Evolutionary conservation across 2,797 vertebrate genomes (phyloP), one percentile per base, ranked within the genome.

Genomic region (Notoglanidium macrostoma): DNA sequence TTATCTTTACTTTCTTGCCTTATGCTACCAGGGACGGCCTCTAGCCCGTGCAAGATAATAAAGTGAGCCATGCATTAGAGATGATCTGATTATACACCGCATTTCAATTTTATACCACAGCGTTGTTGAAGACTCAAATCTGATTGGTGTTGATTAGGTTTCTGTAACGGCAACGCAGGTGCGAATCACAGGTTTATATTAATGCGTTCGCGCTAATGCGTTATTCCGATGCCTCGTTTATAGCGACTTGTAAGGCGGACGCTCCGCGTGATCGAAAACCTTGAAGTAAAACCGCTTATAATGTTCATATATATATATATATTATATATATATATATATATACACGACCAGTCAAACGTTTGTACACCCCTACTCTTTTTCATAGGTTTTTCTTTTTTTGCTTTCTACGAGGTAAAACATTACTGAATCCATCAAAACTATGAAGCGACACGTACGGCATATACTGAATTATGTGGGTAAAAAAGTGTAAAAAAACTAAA

Each of bases 21-120:
- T 17, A 23, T 55, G 19, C 82, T 67, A 49, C 3, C 15, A 63
- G 40, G 26, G 21, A 61, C 40, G 15, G 32, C 76, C 59, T 51
- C 61, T 77, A 19, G 57, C 59, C 26, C 73, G 49, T 85, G 84
- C 73, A 40, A 59, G 19, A 65, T 77, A 17, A 77, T 63, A 65
- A 77, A 85, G 40, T 78, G 57, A 26, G 46, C n/a, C 84, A 78
- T 65, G 74, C 85, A 68, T 54, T 86, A 74, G 11, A 80, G 55
- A n/a, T 26, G 21, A 26, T 61, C 78, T 61, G 21, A 80, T 44
- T 44, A 61, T 15, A 80, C 32, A 2, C 21, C 6, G 5, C 14
- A 40, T 19, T 78, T 78, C 51, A 77, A 77, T 77, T 55, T 78
- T 57, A 57, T 57, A 35, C 76, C 51, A 57, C 76, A 57, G 51